Conservation (phyloP, 2,888 invertebrate genomes). For the Nephrocerus scutellatus region DNA sequence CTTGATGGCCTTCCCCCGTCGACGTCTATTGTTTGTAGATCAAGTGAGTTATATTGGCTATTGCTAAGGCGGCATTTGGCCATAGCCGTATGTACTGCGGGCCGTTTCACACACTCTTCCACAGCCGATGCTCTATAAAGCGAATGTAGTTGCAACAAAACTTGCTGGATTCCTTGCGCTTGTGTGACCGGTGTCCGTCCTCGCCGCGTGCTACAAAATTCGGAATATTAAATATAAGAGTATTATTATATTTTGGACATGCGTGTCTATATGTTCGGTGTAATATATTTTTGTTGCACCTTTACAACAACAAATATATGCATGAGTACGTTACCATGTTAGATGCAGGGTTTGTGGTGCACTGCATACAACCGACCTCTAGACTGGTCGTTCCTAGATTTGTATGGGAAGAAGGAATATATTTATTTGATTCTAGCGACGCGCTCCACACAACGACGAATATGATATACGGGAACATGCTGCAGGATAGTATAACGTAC, state of each 20-base stretch:
- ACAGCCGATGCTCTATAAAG: slow-evolving; percentile 21
- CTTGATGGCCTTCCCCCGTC: too few species aligned
- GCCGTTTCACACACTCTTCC: slow-evolving; percentile 2
- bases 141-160: slow-evolving; percentile 21
- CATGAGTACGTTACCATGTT: slow-evolving; percentile 6
- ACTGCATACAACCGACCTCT: not conserved
- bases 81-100: too few species aligned
- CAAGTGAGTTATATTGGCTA: slow-evolving; percentile 17
- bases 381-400: not conserved
- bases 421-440: too few species aligned
- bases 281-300: too few species aligned
- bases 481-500: too few species aligned
- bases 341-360: slow-evolving; percentile 10
- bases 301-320: too few species aligned
- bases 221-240: slow-evolving; percentile 24
- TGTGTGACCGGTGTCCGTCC: too few species aligned
- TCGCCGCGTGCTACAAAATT: too few species aligned
- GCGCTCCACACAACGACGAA: too few species aligned
- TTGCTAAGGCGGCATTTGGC: slow-evolving; percentile 9
- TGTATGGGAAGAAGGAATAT: not conserved
- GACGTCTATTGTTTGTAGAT: too few species aligned
- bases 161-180: too few species aligned
- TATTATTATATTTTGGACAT: slow-evolving; percentile 22
- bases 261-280: slow-evolving; percentile 15
- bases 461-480: too few species aligned